Evolutionary conservation across 2,113 vertebrate species (phyloP).

Genomic region (Vombatus ursinus): DNA sequence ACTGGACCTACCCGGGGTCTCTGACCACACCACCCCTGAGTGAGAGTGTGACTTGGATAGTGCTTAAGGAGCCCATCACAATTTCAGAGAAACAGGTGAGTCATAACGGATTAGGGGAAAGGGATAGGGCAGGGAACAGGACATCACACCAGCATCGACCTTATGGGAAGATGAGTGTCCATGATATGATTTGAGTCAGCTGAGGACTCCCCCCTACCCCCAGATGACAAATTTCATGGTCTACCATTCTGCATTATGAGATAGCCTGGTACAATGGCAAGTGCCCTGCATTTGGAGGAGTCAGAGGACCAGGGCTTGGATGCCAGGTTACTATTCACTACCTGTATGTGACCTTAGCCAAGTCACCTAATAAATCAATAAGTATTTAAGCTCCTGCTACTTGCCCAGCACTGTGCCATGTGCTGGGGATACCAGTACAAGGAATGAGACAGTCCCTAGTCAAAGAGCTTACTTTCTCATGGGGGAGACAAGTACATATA

Average conservation of each 20-base stretch:
- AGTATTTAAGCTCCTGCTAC: not conserved
- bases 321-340: not conserved
- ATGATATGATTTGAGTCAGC: too few species aligned
- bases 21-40: slow-evolving; percentile 95
- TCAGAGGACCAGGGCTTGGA: not conserved
- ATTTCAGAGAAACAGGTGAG: slow-evolving; percentile 95
- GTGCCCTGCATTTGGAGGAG: too few species aligned
- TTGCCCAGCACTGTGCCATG: not conserved
- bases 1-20: slow-evolving; percentile 96
- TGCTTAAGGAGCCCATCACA: slow-evolving; percentile 91
- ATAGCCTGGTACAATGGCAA: too few species aligned
- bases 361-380: not conserved
- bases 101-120: not conserved
- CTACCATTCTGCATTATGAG: not conserved
- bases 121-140: too few species aligned
- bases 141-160: too few species aligned
- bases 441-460: too few species aligned
- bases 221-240: not conserved
- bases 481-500: too few species aligned
- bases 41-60: slow-evolving; percentile 96
- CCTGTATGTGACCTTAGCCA: too few species aligned
- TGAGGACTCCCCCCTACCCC: too few species aligned
- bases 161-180: too few species aligned
- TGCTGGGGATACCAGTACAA: not conserved
- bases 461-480: too few species aligned